Base-by-base conservation (phyloP, 2,113 vertebrate species). In the Heterotis niloticus region DNA sequence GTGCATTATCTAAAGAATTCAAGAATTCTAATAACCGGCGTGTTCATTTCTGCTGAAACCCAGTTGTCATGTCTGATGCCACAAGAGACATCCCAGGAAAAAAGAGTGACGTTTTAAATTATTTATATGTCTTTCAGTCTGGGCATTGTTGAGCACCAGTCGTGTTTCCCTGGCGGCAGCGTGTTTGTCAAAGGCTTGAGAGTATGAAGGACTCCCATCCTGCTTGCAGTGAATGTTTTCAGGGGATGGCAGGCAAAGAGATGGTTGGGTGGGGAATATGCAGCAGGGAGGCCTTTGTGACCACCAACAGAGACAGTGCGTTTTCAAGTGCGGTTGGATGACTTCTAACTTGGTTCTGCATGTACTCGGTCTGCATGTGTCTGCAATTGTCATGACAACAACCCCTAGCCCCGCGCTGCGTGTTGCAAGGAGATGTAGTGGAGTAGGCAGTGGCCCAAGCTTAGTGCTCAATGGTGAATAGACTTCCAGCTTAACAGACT, bases 371-470 rank as follows among this genome's bases (percentile, higher is more conserved):
- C 5, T 28, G 67, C 1, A 18, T 51, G 67, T 78, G n/a, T n/a
- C 23, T 18, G 34, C 26, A 51, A 78, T 78, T n/a, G 78, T 70
- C 78, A 80, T 78, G 77, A 29, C 80, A 80, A 80, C 81, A 66
- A 54, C 54, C 52, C 72, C 60, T n/a, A 67, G 60, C 66, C 34
- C 69, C 26, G 56, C 23, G 56, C 69, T 57, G 54, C 52, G 69
- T 75, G 74, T 28, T 59, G 70, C 71, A 28, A 10, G 76, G 14
- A 62, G 20, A 62, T 17, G 59, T 17, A 62, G 16, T 57, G 23
- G 16, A 26, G 24, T 13, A 18, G 57, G 62, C 23, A 59, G 71
- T 44, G 29, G 71, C 34, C 7, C 34, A 44, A 44, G 34, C 34
- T 44, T 44, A 7, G 34, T 2, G 34, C 34, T 44, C 34, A 44